Conservation (phyloP, 1,140 invertebrate genomes). For the Drosophila azteca region DNA sequence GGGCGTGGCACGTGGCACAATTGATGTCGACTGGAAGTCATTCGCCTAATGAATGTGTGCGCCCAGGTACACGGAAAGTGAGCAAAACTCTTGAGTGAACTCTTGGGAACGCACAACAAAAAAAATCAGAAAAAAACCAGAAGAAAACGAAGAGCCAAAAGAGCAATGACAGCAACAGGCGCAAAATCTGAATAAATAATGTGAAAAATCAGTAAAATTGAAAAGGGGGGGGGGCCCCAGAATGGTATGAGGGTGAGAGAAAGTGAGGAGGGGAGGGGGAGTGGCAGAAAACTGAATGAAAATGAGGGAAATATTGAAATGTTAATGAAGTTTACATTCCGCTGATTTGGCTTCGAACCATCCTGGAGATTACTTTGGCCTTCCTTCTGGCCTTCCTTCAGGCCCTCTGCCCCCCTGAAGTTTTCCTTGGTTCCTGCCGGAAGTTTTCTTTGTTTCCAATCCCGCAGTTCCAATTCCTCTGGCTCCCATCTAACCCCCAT, state of each 20-base stretch:
- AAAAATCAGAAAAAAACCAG: constrained; percentile 7
- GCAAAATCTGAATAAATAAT: constrained; percentile 78
- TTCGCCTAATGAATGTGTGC: constrained; percentile 73
- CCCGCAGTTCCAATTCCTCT: no score
- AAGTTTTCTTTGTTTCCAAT: no score
- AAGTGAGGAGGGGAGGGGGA: not conserved
- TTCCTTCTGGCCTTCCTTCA: constrained; percentile 7
- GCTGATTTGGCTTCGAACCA: constrained; percentile 65
- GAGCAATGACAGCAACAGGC: constrained; percentile 71
- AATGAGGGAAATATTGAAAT: constrained; percentile 69
- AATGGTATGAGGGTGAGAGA: not conserved
- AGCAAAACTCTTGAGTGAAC: constrained; percentile 27
- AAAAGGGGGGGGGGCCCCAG: constrained; percentile 13
- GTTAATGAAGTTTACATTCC: constrained; percentile 79
- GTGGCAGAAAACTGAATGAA: not conserved
- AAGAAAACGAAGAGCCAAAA: constrained; percentile 18
- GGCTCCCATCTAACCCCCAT: no score
- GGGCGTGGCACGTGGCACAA: constrained; percentile 56
- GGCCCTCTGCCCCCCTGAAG: constrained; percentile 9
- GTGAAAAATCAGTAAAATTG: constrained; percentile 58
- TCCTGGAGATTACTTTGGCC: constrained; percentile 29
- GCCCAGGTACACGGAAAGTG: constrained; percentile 54
- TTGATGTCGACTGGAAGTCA: constrained; percentile 59
- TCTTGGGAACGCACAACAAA: constrained; percentile 22
- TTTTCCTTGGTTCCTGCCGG: constrained; percentile 15